phyloP scores from a whole-genome alignment of 2,113 vertebrate species.

The Rhea americana region DNA sequence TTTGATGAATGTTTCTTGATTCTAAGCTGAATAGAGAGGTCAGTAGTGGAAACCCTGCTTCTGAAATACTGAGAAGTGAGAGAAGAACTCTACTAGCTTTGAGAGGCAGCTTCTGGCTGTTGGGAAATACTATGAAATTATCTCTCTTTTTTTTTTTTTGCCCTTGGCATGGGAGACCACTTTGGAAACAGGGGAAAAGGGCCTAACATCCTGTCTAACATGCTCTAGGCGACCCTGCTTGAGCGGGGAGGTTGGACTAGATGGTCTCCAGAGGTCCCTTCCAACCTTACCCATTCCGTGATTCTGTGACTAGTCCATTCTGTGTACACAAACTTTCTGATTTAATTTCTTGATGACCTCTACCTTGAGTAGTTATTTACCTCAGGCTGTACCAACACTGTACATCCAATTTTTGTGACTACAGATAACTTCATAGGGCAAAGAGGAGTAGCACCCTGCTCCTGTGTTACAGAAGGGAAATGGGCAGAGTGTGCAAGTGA shows the following conservation, averaged over 20 bases:
- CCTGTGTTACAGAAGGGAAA: neutral
- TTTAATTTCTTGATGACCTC: neutral
- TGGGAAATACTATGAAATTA: neutral
- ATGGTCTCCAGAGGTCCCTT: too few species aligned
- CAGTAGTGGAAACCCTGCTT: conserved; percentile 29
- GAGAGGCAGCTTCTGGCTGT: neutral
- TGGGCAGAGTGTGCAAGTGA: neutral
- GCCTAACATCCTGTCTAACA: too few species aligned
- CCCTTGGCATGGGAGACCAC: neutral
- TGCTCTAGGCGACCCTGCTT: too few species aligned
- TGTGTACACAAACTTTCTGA: neutral
- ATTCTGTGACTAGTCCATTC: neutral
- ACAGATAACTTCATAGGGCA: neutral
- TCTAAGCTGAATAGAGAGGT: conserved; percentile 48
- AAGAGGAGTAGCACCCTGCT: neutral
- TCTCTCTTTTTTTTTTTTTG: neutral
- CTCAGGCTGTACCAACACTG: neutral
- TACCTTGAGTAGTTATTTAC: neutral
- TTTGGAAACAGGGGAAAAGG: neutral
- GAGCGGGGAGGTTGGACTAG: too few species aligned
- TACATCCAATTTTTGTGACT: neutral
- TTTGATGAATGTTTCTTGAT: conserved; percentile 36
- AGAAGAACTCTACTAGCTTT: neutral
- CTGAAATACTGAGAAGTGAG: neutral
- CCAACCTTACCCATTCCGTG: too few species aligned